A percentile compares a stretch with the other conserved stretches of the same genome.
Conservation (phyloP, 2,113 vertebrate species). For the Penelope pileata region DNA sequence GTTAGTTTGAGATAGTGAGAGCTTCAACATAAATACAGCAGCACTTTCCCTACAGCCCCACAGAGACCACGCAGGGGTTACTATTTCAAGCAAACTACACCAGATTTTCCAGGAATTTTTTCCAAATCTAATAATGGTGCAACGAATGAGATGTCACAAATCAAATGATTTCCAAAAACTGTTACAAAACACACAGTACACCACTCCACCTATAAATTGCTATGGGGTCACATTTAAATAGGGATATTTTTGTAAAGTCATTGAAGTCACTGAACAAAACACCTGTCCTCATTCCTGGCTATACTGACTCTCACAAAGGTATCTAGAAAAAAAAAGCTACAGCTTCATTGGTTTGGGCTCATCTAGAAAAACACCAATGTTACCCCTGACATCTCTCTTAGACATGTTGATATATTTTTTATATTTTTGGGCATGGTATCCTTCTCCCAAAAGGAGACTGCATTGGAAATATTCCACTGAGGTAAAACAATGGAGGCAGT, state of each 20-base stretch:
- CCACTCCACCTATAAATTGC: background rate
- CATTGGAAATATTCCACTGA: background rate
- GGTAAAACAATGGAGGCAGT: background rate
- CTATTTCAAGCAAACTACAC: background rate
- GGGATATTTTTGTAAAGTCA: background rate
- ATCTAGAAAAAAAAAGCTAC: background rate
- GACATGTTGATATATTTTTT: background rate
- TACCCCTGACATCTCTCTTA: background rate
- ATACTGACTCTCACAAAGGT: background rate
- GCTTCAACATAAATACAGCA: background rate
- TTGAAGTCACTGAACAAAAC: background rate
- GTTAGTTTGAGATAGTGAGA: background rate
- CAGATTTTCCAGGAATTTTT: background rate
- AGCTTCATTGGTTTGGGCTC: background rate
- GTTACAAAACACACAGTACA: accelerated
- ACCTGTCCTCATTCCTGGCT: background rate
- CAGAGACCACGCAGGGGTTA: background rate
- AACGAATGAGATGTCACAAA: background rate
- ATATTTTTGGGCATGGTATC: background rate
- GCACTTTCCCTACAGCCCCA: background rate
- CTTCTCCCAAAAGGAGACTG: background rate
- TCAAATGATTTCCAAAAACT: background rate
- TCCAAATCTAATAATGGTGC: background rate
- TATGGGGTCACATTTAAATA: background rate
- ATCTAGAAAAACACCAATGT: background rate